phyloP scores from a whole-genome alignment of 2,888 invertebrate species.

The Polymixis lichenea region DNA sequence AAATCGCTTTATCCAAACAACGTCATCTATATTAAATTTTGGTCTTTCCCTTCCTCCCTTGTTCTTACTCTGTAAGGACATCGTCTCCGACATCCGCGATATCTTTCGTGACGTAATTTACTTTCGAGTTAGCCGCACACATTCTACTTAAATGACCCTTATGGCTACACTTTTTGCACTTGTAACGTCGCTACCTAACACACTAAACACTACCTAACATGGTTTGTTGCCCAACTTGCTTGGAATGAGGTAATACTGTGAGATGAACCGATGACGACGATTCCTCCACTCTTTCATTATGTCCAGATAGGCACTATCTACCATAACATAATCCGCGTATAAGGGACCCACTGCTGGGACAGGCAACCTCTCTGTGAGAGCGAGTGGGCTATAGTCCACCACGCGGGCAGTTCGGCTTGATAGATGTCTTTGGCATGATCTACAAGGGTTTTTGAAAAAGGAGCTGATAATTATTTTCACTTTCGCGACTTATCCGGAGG shows the following conservation, averaged over 20 bases:
- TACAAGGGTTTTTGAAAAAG: not conserved
- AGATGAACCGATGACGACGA: not conserved
- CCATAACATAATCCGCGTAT: not conserved
- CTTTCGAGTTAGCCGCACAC: too few species aligned
- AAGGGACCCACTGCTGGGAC: not conserved
- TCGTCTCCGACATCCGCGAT: too few species aligned
- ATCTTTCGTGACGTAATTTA: too few species aligned
- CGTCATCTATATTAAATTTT: too few species aligned
- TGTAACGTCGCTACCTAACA: too few species aligned
- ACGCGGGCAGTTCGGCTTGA: not conserved
- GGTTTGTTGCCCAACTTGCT: slow-evolving; percentile 45
- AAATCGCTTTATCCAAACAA: too few species aligned
- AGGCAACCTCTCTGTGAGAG: not conserved
- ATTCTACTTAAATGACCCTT: too few species aligned
- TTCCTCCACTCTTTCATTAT: not conserved
- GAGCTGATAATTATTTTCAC: not conserved
- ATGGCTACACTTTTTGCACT: too few species aligned
- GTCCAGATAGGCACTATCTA: not conserved
- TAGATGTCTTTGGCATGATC: not conserved
- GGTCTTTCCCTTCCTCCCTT: too few species aligned
- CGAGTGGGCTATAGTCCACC: not conserved
- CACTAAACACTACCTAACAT: too few species aligned
- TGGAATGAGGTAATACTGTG: not conserved
- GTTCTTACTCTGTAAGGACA: too few species aligned
- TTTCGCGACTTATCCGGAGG: not conserved